A percentile compares a stretch with the other conserved stretches of the same genome.
phyloP scores from a whole-genome alignment of 2,113 vertebrate genomes.

The Psephotus haematonotus region DNA sequence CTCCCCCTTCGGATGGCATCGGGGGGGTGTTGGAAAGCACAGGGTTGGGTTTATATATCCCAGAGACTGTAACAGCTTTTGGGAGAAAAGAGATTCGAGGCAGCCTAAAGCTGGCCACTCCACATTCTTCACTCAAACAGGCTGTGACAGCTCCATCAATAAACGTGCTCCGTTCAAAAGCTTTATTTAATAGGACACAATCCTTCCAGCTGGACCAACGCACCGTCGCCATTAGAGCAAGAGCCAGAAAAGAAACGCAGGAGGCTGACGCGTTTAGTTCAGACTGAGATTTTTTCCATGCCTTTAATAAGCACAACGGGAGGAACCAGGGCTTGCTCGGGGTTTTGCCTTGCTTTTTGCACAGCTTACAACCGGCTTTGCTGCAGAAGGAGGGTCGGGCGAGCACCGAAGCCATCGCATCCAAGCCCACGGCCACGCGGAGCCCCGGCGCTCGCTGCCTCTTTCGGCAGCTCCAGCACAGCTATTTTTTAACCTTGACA shows the following conservation, averaged over 20 bases:
- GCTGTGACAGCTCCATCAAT: background rate
- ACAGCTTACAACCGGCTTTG: accelerated
- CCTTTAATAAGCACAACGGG: accelerated
- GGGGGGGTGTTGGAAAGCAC: background rate
- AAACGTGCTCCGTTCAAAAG: background rate
- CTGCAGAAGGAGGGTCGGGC: background rate
- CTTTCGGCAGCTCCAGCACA: background rate
- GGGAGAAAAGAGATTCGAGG: background rate
- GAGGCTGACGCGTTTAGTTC: background rate
- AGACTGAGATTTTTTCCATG: background rate
- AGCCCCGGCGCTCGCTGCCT: background rate
- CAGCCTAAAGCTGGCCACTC: background rate
- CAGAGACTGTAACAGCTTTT: background rate
- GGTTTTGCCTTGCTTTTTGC: background rate
- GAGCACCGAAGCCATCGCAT: accelerated
- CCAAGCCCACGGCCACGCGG: background rate
- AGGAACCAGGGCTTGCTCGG: background rate
- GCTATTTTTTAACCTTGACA: background rate
- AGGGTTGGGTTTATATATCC: background rate
- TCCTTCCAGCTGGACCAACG: background rate
- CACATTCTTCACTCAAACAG: background rate
- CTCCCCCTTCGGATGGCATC: background rate
- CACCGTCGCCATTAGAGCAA: background rate
- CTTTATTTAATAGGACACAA: background rate
- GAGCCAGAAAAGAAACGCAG: background rate